These are phyloP conservation scores for Aphodius sticticus DNA, from an alignment of 2,888 invertebrate genomes.

Conservation along the genomic window DNA sequence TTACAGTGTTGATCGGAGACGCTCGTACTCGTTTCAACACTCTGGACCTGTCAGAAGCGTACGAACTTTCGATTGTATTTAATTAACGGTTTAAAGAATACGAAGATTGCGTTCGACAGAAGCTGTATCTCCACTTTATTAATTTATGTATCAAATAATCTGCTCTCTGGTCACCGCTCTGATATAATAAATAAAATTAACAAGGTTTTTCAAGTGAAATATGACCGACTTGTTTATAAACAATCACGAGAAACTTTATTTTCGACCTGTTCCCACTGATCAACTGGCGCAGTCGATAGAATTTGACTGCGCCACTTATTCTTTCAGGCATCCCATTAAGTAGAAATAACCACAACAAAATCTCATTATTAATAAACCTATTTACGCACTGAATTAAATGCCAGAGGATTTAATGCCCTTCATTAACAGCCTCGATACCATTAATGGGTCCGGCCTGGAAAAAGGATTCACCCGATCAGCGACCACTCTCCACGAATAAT, in stretches of 20 bases:
- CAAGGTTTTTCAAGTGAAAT: background rate
- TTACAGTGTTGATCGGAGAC: background rate
- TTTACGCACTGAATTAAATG: background rate
- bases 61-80: background rate
- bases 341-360: background rate
- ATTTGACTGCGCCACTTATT: background rate
- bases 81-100: background rate
- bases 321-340: background rate
- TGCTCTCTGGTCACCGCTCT: background rate
- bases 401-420: background rate
- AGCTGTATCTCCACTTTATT: background rate
- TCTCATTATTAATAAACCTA: background rate
- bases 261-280: background rate
- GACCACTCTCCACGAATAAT: background rate
- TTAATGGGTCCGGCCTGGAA: background rate
- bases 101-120: background rate
- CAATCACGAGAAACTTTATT: too few species aligned
- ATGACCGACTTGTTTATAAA: too few species aligned
- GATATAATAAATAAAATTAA: background rate
- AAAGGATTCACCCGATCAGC: background rate
- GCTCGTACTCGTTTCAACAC: background rate
- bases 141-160: background rate
- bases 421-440: background rate
- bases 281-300: background rate
- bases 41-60: background rate